Evolutionary conservation across 2,888 invertebrate genomes (phyloP), one percentile per base, ranked within the genome.

Genomic region (Leucoptera coffeella): DNA sequence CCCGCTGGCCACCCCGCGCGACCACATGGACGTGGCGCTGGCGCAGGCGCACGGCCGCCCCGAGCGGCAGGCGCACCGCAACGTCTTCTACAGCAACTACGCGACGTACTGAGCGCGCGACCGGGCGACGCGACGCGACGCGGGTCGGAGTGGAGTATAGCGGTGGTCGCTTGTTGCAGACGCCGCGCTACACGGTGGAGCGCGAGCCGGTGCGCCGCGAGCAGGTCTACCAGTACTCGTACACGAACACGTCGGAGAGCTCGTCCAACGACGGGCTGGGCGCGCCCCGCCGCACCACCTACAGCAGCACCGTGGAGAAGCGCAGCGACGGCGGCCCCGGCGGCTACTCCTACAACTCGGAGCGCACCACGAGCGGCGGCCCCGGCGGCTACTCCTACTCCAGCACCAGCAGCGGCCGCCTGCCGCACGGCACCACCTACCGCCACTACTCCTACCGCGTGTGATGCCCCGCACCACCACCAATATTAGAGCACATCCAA

Each of bases 401-500:
- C 41, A 83, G 86, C 35, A 77, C 80, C 43, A 60, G 80, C 39
- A 80, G 82, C 56, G 89, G 89, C 53, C 80, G 82, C 54, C 76
- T 89, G 53, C 90, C 89, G 38, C 80, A 83, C 48, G 88, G 89
- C 56, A 85, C 83, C 50, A 69, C 62, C 46, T 89, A 88, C 67
- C 85, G 89, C 47, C 86, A 88, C 61, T 89, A 79, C 74, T 86
- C 87, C 44, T 88, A 89, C 73, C 83, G 86, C 64, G 86, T 89
- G 54, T 90, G 84, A 77, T 50, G 35, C 37, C 58, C 58, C 61
- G 42, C 22, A 21, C 26, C 29, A 26, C 40, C 39, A 38, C 45
- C 41, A 9, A 17, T 9, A n/a, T n/a, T n/a, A n/a, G n/a, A n/a
- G n/a, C 45, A 39, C 38, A n/a, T n/a, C n/a, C n/a, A n/a, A n/a